Conservation (phyloP, 2,888 invertebrate species). For the Physocephala rufipes region DNA sequence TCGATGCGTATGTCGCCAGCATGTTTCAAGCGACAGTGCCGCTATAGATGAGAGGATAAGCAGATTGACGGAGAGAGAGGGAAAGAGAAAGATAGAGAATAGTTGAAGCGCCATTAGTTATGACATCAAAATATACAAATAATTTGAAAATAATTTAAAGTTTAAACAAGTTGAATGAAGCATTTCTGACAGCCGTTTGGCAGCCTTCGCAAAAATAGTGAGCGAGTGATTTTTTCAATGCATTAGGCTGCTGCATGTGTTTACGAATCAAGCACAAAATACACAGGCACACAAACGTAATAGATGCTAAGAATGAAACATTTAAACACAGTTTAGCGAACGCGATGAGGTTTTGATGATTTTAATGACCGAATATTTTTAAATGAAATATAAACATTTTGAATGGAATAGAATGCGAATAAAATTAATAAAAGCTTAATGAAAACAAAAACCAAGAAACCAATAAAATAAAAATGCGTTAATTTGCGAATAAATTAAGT, state of each 20-base stretch:
- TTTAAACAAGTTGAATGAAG: neutral
- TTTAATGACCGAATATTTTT: neutral
- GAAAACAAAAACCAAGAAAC: constrained; percentile 10
- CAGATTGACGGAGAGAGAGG: constrained; percentile 29
- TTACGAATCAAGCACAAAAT: neutral
- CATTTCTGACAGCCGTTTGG: neutral
- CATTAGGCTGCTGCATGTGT: neutral
- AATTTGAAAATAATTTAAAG: neutral
- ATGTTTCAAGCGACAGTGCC: constrained; percentile 82
- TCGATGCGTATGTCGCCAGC: constrained; percentile 78
- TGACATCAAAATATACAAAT: neutral
- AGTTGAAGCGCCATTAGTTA: neutral
- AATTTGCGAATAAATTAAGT: neutral
- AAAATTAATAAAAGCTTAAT: constrained; percentile 8
- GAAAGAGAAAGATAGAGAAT: neutral
- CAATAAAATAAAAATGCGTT: constrained; percentile 6
- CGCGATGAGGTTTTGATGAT: neutral
- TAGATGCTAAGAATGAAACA: neutral
- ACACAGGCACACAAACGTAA: neutral
- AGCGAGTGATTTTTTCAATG: neutral
- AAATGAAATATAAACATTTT: neutral
- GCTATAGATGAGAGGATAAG: constrained; percentile 67
- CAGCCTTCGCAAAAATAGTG: neutral
- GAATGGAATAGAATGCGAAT: neutral
- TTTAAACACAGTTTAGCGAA: neutral